A percentile compares a stretch with the other conserved stretches of the same genome.
These are phyloP conservation scores for Platygyra sinensis DNA, from an alignment of 64 coral and sea anemone species.

Conservation along the genomic window DNA sequence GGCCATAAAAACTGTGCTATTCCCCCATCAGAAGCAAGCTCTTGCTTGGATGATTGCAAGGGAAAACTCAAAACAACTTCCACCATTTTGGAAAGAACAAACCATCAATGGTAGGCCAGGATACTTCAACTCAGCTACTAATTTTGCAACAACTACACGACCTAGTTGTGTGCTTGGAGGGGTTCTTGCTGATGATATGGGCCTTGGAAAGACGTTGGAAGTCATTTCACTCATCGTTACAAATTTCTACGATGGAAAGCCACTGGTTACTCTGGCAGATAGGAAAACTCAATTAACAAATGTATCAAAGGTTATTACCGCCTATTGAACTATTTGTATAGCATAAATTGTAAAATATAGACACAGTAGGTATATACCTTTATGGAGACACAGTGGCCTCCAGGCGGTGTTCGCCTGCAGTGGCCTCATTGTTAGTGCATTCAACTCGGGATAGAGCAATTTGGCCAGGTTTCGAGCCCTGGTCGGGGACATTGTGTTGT, in stretches of 20 bases:
- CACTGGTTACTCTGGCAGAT: constrained; percentile 71
- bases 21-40: constrained; percentile 74
- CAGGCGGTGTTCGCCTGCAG: too few species aligned
- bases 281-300: constrained; percentile 14
- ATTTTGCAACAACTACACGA: constrained; percentile 68
- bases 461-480: too few species aligned
- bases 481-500: too few species aligned
- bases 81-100: constrained; percentile 78
- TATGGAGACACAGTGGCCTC: too few species aligned
- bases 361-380: too few species aligned
- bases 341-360: background rate
- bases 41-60: constrained; percentile 78
- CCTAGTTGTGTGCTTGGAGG: constrained; percentile 73
- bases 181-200: constrained; percentile 86
- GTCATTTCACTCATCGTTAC: constrained; percentile 74
- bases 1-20: constrained; percentile 78
- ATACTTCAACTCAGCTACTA: constrained; percentile 84
- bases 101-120: constrained; percentile 37
- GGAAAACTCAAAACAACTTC: constrained; percentile 70
- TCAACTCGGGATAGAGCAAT: too few species aligned
- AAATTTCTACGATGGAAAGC: constrained; percentile 70
- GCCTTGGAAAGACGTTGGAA: constrained; percentile 82
- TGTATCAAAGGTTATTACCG: constrained; percentile 1
- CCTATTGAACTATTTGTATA: background rate
- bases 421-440: too few species aligned